Base-by-base conservation (phyloP, 2,888 invertebrate genomes). In the Sialis fuliginosa region DNA sequence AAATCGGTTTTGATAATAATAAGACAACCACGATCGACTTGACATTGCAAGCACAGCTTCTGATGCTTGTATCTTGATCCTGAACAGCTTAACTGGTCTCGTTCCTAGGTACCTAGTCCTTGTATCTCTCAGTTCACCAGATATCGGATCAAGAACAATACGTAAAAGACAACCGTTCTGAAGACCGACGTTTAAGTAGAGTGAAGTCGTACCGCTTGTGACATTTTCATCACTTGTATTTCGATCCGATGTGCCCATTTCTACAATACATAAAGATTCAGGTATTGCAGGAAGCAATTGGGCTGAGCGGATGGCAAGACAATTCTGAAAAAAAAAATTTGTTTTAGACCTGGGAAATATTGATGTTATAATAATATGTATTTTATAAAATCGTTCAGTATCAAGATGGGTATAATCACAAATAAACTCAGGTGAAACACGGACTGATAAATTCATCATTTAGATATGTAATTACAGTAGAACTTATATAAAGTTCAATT, bases 21-120 rank as follows among this genome's bases (percentile, higher is more conserved):
- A 99, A 58, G 95, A 93, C 30, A 98, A 71, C 98, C 98, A 98
- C 0, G 95, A 91, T 53, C 98, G 75, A 54, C 93, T 95, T 0
- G 96, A 97, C 76, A 97, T 93, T 1, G 98, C 98, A 33, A 98
- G 67, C 0, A 98, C 96, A 1, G 97, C 93, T 65, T 98, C 95
- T 7, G 88, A 82, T 9, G 89, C 90, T 60, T 98, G 97, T 77
- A 97, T 95, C 52, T 79, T 75, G 48, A 98, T 95, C 60, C 92
- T 79, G 65, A 97, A 98, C 5, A 98, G 70, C 64, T 97, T 96
- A 1, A 98, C 97, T 0, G 97, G 89, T 45, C 92, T 72, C 4
- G 60, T 62, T 30, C 98, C 98, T 44, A 98, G 71, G 64, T 98
- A 99, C 51, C 98, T 77, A 0, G 97, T 97, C 54, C 98, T 75